Evolutionary conservation across 2,113 vertebrate genomes (phyloP).

Genomic region (Dipodomys merriami): DNA sequence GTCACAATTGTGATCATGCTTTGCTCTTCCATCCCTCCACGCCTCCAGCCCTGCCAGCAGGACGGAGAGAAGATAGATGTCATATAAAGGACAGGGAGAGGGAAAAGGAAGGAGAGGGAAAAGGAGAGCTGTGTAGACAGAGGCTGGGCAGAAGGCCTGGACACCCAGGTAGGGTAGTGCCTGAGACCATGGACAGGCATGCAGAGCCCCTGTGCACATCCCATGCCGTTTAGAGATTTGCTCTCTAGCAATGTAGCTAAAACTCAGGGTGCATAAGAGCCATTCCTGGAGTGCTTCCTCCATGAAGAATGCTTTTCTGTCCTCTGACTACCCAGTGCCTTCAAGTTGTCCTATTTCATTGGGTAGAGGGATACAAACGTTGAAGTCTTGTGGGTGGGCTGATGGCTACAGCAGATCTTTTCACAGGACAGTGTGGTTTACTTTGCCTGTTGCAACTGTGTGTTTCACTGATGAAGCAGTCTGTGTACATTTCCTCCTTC

Average conservation of each 20-base stretch:
- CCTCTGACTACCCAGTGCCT: neutral
- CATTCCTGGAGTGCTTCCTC: neutral
- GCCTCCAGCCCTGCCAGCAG: neutral
- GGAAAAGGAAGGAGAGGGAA: neutral
- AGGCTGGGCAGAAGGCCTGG: neutral
- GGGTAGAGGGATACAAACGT: too few species aligned
- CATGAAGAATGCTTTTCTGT: neutral
- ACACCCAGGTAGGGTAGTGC: neutral
- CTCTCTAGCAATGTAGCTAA: neutral
- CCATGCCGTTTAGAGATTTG: neutral
- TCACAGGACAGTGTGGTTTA: neutral
- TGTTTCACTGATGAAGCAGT: neutral
- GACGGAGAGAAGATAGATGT: neutral
- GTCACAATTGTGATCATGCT: neutral
- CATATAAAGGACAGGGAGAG: rapidly evolving
- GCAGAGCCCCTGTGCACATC: neutral
- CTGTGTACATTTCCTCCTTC: neutral
- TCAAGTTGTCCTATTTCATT: neutral
- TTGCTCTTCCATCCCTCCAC: neutral
- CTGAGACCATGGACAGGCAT: neutral
- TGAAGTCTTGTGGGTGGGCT: neutral
- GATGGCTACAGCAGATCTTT: neutral
- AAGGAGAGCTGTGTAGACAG: neutral
- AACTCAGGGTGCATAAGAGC: neutral
- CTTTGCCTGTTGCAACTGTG: neutral